These are phyloP conservation scores for Hemiprocne comata DNA, from an alignment of 2,113 vertebrate species.

Conservation along the genomic window DNA sequence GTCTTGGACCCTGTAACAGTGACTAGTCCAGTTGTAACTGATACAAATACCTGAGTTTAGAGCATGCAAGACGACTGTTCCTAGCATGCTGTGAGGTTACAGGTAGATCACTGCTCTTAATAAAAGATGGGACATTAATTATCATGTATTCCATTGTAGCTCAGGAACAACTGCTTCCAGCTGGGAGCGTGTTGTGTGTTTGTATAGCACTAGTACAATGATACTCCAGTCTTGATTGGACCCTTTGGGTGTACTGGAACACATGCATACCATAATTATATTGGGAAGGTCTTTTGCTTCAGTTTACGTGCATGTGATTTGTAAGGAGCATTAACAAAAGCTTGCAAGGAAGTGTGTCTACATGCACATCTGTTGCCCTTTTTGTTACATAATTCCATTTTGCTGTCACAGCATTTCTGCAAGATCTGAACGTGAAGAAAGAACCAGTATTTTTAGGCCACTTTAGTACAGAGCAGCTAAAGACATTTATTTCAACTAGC, in stretches of 20 bases:
- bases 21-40: neutral
- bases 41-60: neutral
- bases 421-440: neutral
- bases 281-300: neutral
- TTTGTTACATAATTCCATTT: neutral
- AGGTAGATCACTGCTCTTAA: neutral
- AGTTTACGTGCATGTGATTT: neutral
- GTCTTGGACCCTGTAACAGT: neutral
- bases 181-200: neutral
- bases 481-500: neutral
- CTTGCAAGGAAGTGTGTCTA: neutral
- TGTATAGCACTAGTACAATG: neutral
- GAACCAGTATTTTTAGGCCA: neutral
- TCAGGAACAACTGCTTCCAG: neutral
- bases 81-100: neutral
- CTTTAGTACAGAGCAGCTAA: neutral
- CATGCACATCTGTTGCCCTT: neutral
- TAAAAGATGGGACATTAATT: neutral
- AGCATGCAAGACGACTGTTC: neutral
- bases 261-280: neutral
- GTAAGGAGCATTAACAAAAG: neutral
- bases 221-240: neutral
- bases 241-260: neutral
- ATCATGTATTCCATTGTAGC: neutral
- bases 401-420: neutral